A percentile compares a stretch with the other conserved stretches of the same genome.
phyloP scores from a whole-genome alignment of 1,140 invertebrate genomes.

The Asbolus verrucosus region DNA sequence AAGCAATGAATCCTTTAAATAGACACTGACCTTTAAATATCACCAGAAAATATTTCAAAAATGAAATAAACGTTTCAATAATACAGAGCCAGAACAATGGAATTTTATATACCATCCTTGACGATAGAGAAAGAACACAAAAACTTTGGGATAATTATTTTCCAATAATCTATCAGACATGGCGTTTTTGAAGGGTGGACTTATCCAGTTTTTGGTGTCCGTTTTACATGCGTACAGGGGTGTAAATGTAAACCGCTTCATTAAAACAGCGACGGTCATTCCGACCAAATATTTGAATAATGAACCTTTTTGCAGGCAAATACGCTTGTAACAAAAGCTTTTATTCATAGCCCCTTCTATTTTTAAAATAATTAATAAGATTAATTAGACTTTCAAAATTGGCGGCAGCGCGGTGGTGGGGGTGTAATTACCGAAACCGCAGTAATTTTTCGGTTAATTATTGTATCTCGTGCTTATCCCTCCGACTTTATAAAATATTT shows the following conservation, averaged over 20 bases:
- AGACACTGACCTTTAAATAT: constrained; percentile 19
- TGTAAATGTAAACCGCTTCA: constrained; percentile 18
- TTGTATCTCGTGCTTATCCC: not conserved
- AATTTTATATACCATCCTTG: constrained; percentile 1
- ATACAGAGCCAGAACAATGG: not conserved
- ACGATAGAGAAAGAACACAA: not conserved
- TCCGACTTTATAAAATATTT: no score
- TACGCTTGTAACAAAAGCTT: no score
- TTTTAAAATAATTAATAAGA: not conserved
- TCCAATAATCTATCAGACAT: constrained; percentile 19
- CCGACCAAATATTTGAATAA: not conserved
- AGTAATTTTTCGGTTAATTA: constrained; percentile 1
- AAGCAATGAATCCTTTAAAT: constrained; percentile 3
- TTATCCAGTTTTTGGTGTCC: not conserved
- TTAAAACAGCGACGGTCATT: constrained; percentile 1
- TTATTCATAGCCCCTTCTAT: not conserved
- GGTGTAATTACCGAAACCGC: not conserved
- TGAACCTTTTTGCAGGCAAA: constrained; percentile 2
- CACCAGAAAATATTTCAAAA: not conserved
- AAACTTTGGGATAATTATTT: constrained; percentile 16
- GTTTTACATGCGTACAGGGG: not conserved
- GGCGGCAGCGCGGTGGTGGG: not conserved
- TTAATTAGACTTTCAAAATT: constrained; percentile 1
- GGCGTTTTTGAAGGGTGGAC: not conserved
- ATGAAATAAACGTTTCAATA: not conserved